phyloP scores from a whole-genome alignment of 2,113 vertebrate genomes.

The Suricata suricatta region DNA sequence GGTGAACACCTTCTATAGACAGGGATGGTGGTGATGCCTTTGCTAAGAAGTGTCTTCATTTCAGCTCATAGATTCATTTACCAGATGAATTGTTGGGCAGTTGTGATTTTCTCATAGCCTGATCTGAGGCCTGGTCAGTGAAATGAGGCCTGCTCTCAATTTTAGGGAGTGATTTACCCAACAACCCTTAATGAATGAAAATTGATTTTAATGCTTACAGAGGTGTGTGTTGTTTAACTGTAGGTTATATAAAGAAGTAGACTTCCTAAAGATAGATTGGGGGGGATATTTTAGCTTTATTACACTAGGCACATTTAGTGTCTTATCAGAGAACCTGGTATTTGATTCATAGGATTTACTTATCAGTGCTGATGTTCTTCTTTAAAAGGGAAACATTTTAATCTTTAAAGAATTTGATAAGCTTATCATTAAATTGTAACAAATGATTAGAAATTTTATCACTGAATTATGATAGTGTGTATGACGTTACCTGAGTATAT shows the following conservation, averaged over 20 bases:
- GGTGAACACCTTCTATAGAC: neutral
- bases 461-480: neutral
- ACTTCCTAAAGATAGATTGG: neutral
- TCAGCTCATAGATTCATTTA: neutral
- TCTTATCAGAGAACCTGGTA: neutral
- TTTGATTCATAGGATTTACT: neutral
- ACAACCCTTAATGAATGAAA: neutral
- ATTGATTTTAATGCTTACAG: neutral
- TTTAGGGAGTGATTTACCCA: neutral
- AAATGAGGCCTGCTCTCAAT: neutral
- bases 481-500: neutral
- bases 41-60: neutral
- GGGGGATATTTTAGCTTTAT: neutral
- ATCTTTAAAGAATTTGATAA: neutral
- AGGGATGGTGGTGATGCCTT: neutral
- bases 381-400: neutral
- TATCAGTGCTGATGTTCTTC: neutral
- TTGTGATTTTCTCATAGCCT: neutral
- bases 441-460: neutral
- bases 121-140: neutral
- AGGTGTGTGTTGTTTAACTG: neutral
- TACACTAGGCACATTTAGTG: neutral
- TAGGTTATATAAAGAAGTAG: neutral
- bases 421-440: neutral
- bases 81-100: neutral